Evolutionary conservation across 2,888 invertebrate species (phyloP), one percentile per base, ranked within the genome.

Genomic region (Odontocerum albicorne): DNA sequence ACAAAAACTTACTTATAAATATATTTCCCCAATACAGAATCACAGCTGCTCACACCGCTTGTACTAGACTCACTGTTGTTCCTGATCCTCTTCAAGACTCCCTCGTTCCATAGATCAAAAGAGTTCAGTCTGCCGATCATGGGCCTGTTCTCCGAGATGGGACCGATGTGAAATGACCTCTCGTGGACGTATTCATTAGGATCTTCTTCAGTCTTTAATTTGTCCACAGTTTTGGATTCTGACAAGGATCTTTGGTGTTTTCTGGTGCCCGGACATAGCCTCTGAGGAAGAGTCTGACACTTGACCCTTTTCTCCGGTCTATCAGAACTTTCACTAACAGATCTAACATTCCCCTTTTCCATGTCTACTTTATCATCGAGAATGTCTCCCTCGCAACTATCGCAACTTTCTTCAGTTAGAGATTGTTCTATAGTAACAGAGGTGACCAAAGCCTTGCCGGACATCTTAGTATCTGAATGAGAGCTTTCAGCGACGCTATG

Each of bases 31-130:
- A 82, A 75, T 44, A 83, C 84, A 1, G 89, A 90, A 69, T 91
- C 91, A 64, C 86, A 87, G 52, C 90, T 91, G 71, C 90, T 88
- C 16, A 91, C 86, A 35, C 90, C 91, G 59, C 90, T 90, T 0
- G 89, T 90, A 54, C 87, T 88, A 1, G 90, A 90, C 67, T 90
- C 90, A n/a, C 77, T 77, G 1, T 75, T 77, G 57, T 78, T 76
- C 57, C 77, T 69, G 27, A 75, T 73, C 43, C 78, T 65, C 7
- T 55, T 19, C 12, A 33, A 13, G 2, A 42, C 10, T 2, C 75
- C 75, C 57, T 78, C 77, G 31, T 72, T 72, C 2, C 70, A 66
- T 40, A 74, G 70, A 10, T 78, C 77, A 36, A 74, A 57, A 1
- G 76, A 75, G 55, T 73, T 75, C 68, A 75, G 71, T 57, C 76